Percentiles rank a stretch among this genome's conserved stretches.
Evolutionary conservation across 2,113 vertebrate species (phyloP).

Genomic region (Gymnorhina tibicen): DNA sequence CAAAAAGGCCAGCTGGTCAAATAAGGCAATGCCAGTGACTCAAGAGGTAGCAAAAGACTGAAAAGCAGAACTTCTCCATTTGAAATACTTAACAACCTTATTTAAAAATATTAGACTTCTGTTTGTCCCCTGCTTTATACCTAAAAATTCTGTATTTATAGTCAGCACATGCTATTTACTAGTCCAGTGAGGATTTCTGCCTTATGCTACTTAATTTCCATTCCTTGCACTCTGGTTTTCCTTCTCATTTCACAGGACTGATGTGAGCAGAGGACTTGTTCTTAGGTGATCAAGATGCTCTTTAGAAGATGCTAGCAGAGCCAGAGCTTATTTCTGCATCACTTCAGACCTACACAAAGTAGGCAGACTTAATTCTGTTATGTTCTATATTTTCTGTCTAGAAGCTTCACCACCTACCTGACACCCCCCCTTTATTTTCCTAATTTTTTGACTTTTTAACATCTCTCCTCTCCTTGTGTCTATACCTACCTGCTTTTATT

Average conservation of each 20-base stretch:
- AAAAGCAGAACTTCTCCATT: background rate
- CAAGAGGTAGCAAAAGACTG: background rate
- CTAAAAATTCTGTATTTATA: background rate
- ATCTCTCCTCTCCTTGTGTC: background rate
- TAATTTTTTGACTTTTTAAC: background rate
- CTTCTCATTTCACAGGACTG: background rate
- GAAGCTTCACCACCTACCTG: background rate
- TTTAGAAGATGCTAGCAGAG: background rate
- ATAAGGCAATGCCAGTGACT: background rate
- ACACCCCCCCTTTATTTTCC: rapidly evolving
- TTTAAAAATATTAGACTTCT: background rate
- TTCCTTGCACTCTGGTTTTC: background rate
- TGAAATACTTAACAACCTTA: background rate
- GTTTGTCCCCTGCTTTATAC: background rate
- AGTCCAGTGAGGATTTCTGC: background rate
- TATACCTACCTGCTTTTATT: background rate
- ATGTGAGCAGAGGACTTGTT: background rate
- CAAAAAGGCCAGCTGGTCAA: background rate
- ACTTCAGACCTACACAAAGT: background rate
- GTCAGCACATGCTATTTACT: background rate
- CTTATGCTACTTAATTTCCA: background rate
- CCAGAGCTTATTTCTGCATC: background rate
- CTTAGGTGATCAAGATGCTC: background rate
- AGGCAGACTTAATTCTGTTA: background rate
- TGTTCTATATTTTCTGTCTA: background rate